A percentile compares a stretch with the other conserved stretches of the same genome.
Evolutionary conservation across 2,113 vertebrate genomes (phyloP).

Genomic region (Psephotus haematonotus): DNA sequence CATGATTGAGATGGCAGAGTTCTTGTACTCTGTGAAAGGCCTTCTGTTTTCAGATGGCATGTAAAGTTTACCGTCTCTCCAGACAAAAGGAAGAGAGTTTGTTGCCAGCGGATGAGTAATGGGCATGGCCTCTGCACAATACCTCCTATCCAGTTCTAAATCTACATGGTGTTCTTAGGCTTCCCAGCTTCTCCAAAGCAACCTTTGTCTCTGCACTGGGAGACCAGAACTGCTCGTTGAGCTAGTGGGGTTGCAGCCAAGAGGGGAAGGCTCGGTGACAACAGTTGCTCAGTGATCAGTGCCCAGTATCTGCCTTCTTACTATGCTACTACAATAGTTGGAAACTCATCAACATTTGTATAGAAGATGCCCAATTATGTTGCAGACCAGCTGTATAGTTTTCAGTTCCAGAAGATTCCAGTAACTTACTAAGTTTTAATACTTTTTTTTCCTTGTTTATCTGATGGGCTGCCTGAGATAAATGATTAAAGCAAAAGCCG

Average conservation of each 20-base stretch:
- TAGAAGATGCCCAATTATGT: constrained; percentile 60
- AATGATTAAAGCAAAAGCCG: constrained; percentile 33
- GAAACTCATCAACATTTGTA: constrained; percentile 65
- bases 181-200: constrained; percentile 76
- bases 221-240: constrained; percentile 68
- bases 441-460: constrained; percentile 18
- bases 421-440: constrained; percentile 61
- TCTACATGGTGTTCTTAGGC: constrained; percentile 78
- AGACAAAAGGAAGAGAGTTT: constrained; percentile 79
- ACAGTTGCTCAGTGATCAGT: constrained; percentile 71
- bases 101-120: constrained; percentile 80
- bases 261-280: constrained; percentile 68
- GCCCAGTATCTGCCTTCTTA: constrained; percentile 69
- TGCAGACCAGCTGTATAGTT: constrained; percentile 70
- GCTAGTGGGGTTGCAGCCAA: constrained; percentile 69
- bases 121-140: constrained; percentile 74
- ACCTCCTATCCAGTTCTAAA: constrained; percentile 77
- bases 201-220: constrained; percentile 75
- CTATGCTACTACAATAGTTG: constrained; percentile 64
- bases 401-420: constrained; percentile 68
- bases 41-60: constrained; percentile 80
- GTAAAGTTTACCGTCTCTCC: constrained; percentile 78
- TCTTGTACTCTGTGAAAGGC: constrained; percentile 73
- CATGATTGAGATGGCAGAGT: constrained; percentile 77
- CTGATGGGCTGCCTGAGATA: constrained; percentile 49